Evolutionary conservation across 2,797 vertebrate genomes (phyloP).

Genomic region (Anguilla marmorata): DNA sequence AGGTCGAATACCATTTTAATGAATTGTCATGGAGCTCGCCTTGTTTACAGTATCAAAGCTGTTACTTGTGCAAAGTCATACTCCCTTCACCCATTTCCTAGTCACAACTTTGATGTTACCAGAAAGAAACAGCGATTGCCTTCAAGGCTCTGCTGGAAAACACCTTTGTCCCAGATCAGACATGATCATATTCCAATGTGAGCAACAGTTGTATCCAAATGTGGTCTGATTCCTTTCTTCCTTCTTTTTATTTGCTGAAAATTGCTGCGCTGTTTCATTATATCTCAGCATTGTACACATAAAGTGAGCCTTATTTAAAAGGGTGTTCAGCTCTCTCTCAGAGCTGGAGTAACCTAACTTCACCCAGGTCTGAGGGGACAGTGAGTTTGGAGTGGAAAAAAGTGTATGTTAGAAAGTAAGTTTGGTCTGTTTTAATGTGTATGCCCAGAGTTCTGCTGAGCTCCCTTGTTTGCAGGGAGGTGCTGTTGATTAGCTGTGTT

Average conservation of each 20-base stretch:
- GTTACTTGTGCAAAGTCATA: not conserved
- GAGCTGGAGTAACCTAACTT: not conserved
- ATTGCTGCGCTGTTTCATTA: not conserved
- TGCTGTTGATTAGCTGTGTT: conserved; percentile 19
- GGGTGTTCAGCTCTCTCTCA: not conserved
- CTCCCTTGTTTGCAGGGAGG: not conserved
- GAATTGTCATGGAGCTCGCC: not conserved
- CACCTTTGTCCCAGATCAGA: not conserved
- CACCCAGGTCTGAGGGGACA: not conserved
- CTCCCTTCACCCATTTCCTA: not conserved
- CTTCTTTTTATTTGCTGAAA: not conserved
- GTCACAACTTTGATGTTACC: not conserved
- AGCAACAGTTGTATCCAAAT: not conserved
- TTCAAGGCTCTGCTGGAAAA: not conserved
- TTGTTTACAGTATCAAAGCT: not conserved
- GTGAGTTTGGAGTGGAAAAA: not conserved
- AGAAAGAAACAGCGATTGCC: not conserved
- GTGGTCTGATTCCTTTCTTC: not conserved
- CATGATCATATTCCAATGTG: not conserved
- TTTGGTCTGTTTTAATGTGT: not conserved
- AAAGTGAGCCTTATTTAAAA: not conserved
- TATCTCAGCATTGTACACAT: not conserved
- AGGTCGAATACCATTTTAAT: not conserved
- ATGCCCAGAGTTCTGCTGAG: not conserved
- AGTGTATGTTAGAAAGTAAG: not conserved